phyloP scores from a whole-genome alignment of 37 sponge, comb jelly and placozoan species.

The Axinella damicornis region DNA sequence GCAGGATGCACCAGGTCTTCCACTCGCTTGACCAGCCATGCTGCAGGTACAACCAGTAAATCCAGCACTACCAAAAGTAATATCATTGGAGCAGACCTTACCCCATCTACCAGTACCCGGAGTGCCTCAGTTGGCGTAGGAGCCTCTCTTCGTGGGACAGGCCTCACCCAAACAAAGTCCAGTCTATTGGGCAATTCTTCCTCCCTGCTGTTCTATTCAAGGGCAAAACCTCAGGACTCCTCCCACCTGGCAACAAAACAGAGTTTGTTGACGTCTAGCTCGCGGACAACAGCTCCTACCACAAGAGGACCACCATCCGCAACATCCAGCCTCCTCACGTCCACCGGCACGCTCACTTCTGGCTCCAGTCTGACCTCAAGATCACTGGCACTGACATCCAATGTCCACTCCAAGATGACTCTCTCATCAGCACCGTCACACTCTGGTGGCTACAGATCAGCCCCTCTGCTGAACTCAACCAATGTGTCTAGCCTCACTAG shows the following conservation, averaged over 20 bases:
- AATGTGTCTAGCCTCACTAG: not conserved
- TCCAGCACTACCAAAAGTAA: not conserved
- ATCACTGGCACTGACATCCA: not conserved
- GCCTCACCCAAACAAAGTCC: not conserved
- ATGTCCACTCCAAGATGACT: not conserved
- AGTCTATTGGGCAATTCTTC: not conserved
- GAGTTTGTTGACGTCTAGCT: too few relatives aligned
- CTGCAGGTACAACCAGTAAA: not conserved
- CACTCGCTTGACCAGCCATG: too few relatives aligned
- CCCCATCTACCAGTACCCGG: too few relatives aligned
- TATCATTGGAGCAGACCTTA: too few relatives aligned
- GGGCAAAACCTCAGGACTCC: too few relatives aligned
- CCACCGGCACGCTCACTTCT: not conserved
- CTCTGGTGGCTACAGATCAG: not conserved
- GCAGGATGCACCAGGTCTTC: too few relatives aligned
- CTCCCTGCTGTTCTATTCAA: not conserved
- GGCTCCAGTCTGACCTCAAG: not conserved
- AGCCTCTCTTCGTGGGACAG: not conserved
- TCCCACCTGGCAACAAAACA: too few relatives aligned
- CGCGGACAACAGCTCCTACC: not conserved
- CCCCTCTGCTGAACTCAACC: not conserved
- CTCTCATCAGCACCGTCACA: not conserved
- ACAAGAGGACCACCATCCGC: not conserved
- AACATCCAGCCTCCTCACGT: not conserved
- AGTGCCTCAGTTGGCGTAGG: too few relatives aligned